Evolutionary conservation across 2,888 invertebrate genomes (phyloP), one percentile per base, ranked within the genome.

Genomic region (Eristalis pertinax): DNA sequence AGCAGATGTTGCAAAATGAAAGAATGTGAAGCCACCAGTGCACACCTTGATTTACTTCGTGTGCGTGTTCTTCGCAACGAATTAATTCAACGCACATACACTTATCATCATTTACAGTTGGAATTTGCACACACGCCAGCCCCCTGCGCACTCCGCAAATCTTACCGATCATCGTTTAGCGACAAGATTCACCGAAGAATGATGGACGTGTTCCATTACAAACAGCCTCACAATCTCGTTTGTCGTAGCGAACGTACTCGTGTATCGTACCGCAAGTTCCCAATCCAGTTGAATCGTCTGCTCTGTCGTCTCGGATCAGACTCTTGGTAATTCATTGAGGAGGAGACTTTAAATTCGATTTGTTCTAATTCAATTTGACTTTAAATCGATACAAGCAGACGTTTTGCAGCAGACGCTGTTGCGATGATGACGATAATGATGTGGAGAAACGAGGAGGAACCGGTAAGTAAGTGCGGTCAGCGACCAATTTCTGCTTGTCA

Each of bases 191-290:
- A 24, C 22, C 35, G 24, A 32, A 29, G 32, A 64, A 56, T 78
- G 78, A 78, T 70, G 70, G 64, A 78, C 64, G 41, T 56, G 26
- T 64, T 63, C 41, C 69, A 62, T 35, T 24, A 41, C 50, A 69
- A 62, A 69, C 69, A 50, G 41, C 50, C 62, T 50, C 22, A 11
- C 22, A 50, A 62, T 63, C 19, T 50, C 35, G 63, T 24, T 62
- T 29, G 60, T 67, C 60, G 8, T 11, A 13, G 24, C 24, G 60
- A 68, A 8, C 38, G 19, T 15, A 69, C 32, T 4, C 4, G 32
- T 11, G 24, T 10, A 68, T 32, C 32, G 32, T 8, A 69, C 43
- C 62, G 24, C 68, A 68, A 63, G 65, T 26, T 50, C n/a, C 22
- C 64, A 29, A 60, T 43, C 60, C 5, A 8, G 68, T 26, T 50